These are phyloP conservation scores for Ivindomyrus marchei DNA, from an alignment of 2,113 vertebrate genomes.

Conservation along the genomic window DNA sequence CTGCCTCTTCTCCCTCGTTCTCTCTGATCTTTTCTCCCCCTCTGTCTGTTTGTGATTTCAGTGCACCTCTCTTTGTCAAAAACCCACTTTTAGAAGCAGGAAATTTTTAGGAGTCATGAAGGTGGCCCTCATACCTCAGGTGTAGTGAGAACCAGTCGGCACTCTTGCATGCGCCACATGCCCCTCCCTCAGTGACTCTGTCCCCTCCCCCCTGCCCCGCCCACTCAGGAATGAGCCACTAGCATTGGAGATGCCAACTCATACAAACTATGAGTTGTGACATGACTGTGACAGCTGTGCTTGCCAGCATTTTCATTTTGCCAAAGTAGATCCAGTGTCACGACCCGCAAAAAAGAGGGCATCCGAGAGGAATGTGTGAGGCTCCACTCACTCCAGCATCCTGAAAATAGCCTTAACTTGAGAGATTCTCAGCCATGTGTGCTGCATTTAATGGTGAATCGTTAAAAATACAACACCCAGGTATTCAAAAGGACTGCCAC, in stretches of 20 bases:
- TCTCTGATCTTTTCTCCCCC: constrained; percentile 58
- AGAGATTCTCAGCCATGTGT: constrained; percentile 29
- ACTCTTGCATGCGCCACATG: constrained; percentile 74
- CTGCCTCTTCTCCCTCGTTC: constrained; percentile 29
- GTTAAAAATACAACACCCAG: background rate
- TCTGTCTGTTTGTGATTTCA: constrained; percentile 96
- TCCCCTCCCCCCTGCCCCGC: background rate
- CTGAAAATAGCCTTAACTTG: constrained; percentile 33
- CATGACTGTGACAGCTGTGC: constrained; percentile 43
- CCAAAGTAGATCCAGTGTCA: constrained; percentile 60
- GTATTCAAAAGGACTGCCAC: background rate
- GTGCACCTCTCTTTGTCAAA: constrained; percentile 83
- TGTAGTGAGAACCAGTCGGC: constrained; percentile 73
- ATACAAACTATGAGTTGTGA: constrained; percentile 61
- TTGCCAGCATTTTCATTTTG: constrained; percentile 46
- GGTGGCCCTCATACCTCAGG: constrained; percentile 75
- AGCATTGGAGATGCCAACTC: constrained; percentile 52
- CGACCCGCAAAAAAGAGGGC: background rate
- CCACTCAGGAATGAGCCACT: constrained; percentile 25
- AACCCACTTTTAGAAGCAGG: constrained; percentile 81
- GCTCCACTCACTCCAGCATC: background rate
- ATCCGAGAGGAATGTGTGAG: background rate
- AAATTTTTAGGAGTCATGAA: constrained; percentile 76
- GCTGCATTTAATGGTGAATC: constrained; percentile 19
- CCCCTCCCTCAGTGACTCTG: constrained; percentile 17